Evolutionary conservation across 2,888 invertebrate genomes (phyloP).

Genomic region (Luperina testacea): DNA sequence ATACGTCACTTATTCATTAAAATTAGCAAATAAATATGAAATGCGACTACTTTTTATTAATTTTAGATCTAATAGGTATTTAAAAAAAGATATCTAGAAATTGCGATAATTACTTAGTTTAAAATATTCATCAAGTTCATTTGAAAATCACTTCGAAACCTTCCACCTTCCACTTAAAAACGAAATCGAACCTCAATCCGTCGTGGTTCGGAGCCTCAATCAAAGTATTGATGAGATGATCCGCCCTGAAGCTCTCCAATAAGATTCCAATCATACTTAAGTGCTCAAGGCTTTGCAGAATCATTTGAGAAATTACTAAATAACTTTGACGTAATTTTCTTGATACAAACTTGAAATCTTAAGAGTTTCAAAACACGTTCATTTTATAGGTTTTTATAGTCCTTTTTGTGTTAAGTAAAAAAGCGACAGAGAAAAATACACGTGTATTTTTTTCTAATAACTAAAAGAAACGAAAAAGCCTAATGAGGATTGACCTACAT

Average conservation of each 20-base stretch:
- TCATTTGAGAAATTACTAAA: slow-evolving; percentile 60
- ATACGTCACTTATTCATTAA: slow-evolving; percentile 1
- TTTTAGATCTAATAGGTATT: background rate
- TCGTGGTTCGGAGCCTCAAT: slow-evolving; percentile 61
- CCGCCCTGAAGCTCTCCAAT: slow-evolving; percentile 64
- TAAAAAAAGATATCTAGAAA: background rate
- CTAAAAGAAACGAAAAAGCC: background rate
- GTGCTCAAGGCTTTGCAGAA: slow-evolving; percentile 61
- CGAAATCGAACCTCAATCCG: slow-evolving; percentile 57
- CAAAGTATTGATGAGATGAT: slow-evolving; percentile 70
- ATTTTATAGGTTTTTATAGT: slow-evolving; percentile 4
- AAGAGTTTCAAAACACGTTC: slow-evolving; percentile 19
- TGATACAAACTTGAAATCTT: slow-evolving; percentile 16
- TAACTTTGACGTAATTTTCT: slow-evolving; percentile 47
- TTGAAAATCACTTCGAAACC: slow-evolving; percentile 22
- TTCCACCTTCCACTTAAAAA: slow-evolving; percentile 41
- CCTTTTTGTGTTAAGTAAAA: background rate
- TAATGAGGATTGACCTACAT: slow-evolving; percentile 26
- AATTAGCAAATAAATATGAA: background rate
- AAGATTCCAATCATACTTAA: slow-evolving; percentile 67
- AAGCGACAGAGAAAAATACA: background rate
- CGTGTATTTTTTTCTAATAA: slow-evolving; percentile 8
- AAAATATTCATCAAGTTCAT: slow-evolving; percentile 1
- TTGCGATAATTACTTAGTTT: background rate
- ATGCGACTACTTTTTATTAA: background rate